Conservation (phyloP, 2,888 invertebrate genomes). For the Caenorhabditis imperialis region DNA sequence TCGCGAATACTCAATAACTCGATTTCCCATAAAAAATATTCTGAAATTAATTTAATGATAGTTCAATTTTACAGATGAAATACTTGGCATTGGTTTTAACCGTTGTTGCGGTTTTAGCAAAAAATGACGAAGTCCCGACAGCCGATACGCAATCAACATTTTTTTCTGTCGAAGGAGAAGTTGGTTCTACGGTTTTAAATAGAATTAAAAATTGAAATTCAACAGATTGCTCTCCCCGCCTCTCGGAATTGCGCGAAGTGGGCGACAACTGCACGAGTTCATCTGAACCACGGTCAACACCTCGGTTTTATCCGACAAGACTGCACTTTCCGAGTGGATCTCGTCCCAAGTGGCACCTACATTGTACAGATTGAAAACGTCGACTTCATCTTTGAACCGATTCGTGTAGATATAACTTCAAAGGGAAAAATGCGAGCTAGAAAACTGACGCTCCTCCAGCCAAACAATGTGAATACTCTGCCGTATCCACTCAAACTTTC, state of each 20-base stretch:
- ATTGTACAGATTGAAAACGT: constrained; percentile 89
- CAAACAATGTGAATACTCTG: constrained; percentile 82
- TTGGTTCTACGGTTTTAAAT: constrained; percentile 6
- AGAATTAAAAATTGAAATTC: too few relatives aligned
- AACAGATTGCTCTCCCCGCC: constrained; percentile 66
- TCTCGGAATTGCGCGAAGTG: constrained; percentile 63
- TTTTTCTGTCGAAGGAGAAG: constrained; percentile 55
- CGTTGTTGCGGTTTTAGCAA: constrained; percentile 2
- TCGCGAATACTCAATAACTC: too few relatives aligned
- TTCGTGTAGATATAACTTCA: constrained; percentile 95
- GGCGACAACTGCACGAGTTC: constrained; percentile 67
- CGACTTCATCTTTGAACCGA: constrained; percentile 92
- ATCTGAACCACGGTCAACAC: constrained; percentile 75
- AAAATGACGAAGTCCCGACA: constrained; percentile 18
- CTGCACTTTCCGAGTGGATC: constrained; percentile 90
- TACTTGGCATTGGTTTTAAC: not conserved
- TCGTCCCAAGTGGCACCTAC: constrained; percentile 90
- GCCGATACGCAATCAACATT: constrained; percentile 22
- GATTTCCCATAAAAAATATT: too few relatives aligned
- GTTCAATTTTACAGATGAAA: too few relatives aligned
- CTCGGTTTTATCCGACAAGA: constrained; percentile 84
- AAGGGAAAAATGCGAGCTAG: constrained; percentile 96
- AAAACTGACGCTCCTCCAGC: constrained; percentile 88
- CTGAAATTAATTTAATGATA: too few relatives aligned
- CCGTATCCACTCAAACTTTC: constrained; percentile 93